These are phyloP conservation scores for Bugulina stolonifera DNA, from an alignment of 2,888 invertebrate genomes.

Conservation along the genomic window DNA sequence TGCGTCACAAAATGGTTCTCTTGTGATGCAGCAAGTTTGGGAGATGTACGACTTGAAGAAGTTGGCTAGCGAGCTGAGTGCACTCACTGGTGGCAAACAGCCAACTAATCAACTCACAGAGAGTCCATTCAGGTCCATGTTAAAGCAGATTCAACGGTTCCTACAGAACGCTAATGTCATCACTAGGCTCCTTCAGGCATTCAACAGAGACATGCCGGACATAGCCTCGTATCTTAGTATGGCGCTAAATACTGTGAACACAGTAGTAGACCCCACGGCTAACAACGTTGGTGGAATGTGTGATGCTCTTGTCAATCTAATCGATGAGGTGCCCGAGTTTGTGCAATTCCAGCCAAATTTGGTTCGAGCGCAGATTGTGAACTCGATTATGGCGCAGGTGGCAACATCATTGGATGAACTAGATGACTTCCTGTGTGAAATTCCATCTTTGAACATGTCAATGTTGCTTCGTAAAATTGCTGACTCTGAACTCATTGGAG, in stretches of 20 bases:
- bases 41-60: conserved; percentile 29
- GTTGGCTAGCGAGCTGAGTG: conserved; percentile 27
- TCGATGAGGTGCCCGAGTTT: neutral
- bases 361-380: neutral
- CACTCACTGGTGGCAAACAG: neutral
- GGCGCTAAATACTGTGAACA: neutral
- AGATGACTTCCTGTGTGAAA: conserved; percentile 28
- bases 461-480: conserved; percentile 23
- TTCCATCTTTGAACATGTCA: conserved; percentile 25
- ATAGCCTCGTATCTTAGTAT: neutral
- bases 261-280: neutral
- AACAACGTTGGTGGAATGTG: conserved; percentile 18
- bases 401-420: conserved; percentile 26
- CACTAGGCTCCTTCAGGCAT: neutral
- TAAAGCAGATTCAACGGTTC: conserved; percentile 3
- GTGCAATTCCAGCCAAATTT: neutral
- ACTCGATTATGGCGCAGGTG: neutral
- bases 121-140: neutral
- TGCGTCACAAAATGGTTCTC: conserved; percentile 30
- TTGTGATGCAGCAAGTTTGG: conserved; percentile 29
- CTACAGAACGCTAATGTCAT: conserved; percentile 9
- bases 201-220: conserved; percentile 15
- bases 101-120: neutral
- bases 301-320: conserved; percentile 6
- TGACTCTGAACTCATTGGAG: conserved; percentile 24